These are phyloP conservation scores for Eupithecia dodoneata DNA, from an alignment of 2,888 invertebrate genomes.

Conservation along the genomic window DNA sequence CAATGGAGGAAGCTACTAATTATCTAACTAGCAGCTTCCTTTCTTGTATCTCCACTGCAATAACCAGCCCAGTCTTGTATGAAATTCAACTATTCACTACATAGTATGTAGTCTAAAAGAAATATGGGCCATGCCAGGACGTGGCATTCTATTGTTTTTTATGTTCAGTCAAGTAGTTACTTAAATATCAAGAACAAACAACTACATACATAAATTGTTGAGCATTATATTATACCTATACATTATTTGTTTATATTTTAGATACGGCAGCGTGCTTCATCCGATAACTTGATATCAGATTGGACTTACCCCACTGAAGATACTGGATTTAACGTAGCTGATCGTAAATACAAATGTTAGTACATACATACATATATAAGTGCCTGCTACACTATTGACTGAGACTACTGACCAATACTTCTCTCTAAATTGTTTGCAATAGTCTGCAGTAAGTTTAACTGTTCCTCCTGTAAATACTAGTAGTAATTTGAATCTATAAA, in stretches of 20 bases:
- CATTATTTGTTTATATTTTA: constrained; percentile 47
- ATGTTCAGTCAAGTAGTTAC: background rate
- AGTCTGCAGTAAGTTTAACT: background rate
- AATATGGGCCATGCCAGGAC: background rate
- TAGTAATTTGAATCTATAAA: background rate
- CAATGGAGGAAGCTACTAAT: no score
- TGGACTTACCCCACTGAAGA: constrained; percentile 84
- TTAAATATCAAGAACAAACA: background rate
- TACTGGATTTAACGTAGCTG: constrained; percentile 67
- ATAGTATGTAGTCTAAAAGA: no score
- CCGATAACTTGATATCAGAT: constrained; percentile 88
- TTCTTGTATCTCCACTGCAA: no score
- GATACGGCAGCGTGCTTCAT: constrained; percentile 89
- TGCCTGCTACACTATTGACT: background rate
- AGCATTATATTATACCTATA: background rate
- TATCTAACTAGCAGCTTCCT: no score
- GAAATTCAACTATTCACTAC: no score
- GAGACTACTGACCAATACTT: background rate
- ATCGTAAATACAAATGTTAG: constrained; percentile 83
- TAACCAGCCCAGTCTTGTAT: background rate
- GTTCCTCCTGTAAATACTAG: background rate
- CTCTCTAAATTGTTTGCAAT: background rate
- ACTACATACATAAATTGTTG: background rate
- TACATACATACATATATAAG: constrained; percentile 23
- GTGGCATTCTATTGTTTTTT: no score